Evolutionary conservation across 2,888 invertebrate species (phyloP).

Genomic region (Alloscopus bannaensis): DNA sequence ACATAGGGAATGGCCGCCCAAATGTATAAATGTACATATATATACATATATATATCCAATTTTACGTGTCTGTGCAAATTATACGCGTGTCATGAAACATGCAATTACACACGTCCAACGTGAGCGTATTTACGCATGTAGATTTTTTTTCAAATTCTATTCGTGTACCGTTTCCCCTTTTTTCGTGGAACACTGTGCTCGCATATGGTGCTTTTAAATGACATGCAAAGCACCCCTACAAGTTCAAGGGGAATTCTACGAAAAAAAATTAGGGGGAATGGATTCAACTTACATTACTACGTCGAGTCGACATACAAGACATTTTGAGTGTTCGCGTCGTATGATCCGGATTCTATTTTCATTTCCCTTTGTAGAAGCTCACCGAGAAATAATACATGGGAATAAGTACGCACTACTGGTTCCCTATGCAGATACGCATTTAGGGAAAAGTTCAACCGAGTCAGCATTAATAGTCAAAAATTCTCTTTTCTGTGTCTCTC

Average conservation of each 20-base stretch:
- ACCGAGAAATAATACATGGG: too few species aligned
- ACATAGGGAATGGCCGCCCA: neutral
- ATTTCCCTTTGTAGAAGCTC: too few species aligned
- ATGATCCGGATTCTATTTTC: slow-evolving; percentile 28
- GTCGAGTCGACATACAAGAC: too few species aligned
- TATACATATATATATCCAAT: neutral
- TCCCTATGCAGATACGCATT: too few species aligned
- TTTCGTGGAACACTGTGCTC: neutral
- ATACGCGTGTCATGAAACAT: neutral
- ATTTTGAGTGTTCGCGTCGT: too few species aligned
- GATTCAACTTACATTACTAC: slow-evolving; percentile 6
- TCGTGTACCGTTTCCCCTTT: neutral
- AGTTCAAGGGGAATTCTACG: slow-evolving; percentile 18
- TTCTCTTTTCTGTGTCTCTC: too few species aligned
- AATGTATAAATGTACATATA: neutral
- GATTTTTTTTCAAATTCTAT: neutral
- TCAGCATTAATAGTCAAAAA: too few species aligned
- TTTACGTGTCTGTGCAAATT: neutral
- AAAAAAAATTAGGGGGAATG: slow-evolving; percentile 18
- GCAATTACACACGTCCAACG: neutral
- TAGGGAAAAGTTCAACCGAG: too few species aligned
- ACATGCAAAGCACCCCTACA: slow-evolving; percentile 23
- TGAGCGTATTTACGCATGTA: neutral
- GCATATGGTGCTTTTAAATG: slow-evolving; percentile 14
- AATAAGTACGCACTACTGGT: too few species aligned